Evolutionary conservation across 2,797 vertebrate genomes (phyloP), one percentile per base, ranked within the genome.

Genomic region (Chrosomus eos): DNA sequence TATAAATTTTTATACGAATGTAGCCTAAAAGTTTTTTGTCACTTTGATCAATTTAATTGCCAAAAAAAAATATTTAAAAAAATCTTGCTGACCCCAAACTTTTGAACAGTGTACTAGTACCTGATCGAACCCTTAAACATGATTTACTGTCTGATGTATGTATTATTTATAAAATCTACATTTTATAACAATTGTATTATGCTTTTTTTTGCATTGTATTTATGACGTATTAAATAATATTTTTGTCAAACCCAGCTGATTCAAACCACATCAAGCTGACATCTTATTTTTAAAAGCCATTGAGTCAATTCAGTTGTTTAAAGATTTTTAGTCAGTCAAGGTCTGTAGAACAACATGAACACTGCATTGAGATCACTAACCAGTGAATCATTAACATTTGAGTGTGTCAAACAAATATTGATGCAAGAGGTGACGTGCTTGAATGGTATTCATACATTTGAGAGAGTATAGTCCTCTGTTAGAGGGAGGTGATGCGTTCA

Each of bases 371-470:
- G 45, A 48, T 33, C 68, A 45, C 13, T 73, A 51, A 82, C 28
- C 28, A 36, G 40, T 83, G 8, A 53, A 21, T 74, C 60, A 68
- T 66, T 75, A 76, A 75, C 62, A 55, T 67, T 18, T 83, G 33
- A 83, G 14, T 67, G 9, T 75, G 40, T 82, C 71, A 83, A 67
- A 67, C 72, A 67, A 67, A 83, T 23, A 40, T 73, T 33, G 53
- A 82, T 58, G 6, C 7, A 38, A 67, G 64, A 33, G 19, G 10
- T 38, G 33, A 38, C 3, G 0, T 38, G 48, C 78, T 70, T 21
- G 51, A 3, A 16, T 58, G 11, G 26, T 33, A 38, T 67, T 78
- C 76, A 60, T 51, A 36, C 3, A 38, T 38, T 14, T 38, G 38
- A 26, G 28, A 7, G 7, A 40, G 53, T 60, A 75, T 38, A n/a